Base-by-base conservation (phyloP, 1,140 invertebrate genomes). In the Temnothorax longispinosus region DNA sequence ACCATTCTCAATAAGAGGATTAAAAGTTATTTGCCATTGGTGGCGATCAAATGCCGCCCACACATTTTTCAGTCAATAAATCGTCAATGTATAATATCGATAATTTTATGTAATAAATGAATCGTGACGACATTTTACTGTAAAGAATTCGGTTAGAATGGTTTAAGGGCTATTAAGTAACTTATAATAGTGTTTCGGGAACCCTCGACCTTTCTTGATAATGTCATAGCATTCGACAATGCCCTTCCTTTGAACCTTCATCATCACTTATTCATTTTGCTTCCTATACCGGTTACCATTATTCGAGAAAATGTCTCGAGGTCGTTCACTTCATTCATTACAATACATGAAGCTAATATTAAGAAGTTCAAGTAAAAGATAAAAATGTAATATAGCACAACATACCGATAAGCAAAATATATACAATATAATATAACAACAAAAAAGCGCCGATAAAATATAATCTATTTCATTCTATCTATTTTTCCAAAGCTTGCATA, bases 181-280 rank as follows among this genome's bases (percentile, higher is more conserved):
- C 0, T 27, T 27, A 27, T 15, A 56, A 41, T 76, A 71, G 21
- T 18, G 44, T 84, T 60, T 84, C 11, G 11, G 47, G 60, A 60
- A 84, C 7, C 47, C 32, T 58, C 85, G 81, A 92, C 86, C 87
- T 93, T 92, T 72, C 13, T 15, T 62, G 67, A 88, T 92, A 93
- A 92, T 92, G 86, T 93, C 87, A 92, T 76, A 72, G 54, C 65
- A 77, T 88, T 74, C 65, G 56, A 65, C 35, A 15, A n/a, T 56
- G 41, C 27, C 41, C 18, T 44, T 52, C 10, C n/a, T 27, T 38
- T 13, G 1, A 54, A 80, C 41, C 15, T 72, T 64, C 52, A 50
- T 6, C 18, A 52, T 52, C 27, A 27, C 27, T 27, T 27, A 27
- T 54, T 52, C n/a, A 71, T 80, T 27, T 27, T 47, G 1, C 10